phyloP scores from a whole-genome alignment of 2,113 vertebrate species.

The Haplotaxodon microlepis region DNA sequence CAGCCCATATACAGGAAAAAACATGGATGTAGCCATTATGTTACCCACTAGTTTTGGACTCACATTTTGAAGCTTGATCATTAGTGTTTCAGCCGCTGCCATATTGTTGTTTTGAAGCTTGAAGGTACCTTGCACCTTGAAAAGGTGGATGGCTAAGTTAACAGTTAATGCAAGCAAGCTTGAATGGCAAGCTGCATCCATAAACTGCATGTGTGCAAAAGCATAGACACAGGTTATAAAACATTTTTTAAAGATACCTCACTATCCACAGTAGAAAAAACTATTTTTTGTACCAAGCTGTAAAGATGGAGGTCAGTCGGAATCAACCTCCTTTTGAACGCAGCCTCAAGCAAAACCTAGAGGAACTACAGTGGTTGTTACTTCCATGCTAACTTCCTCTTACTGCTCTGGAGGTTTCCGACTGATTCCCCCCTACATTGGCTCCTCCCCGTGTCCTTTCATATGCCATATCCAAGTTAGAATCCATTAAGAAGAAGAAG shows the following conservation, averaged over 20 bases:
- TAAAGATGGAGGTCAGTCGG: background rate
- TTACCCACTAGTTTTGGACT: background rate
- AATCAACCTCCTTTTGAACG: background rate
- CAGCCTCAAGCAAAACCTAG: too few species aligned
- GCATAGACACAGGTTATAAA: background rate
- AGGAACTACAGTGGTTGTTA: background rate
- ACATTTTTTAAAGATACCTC: background rate
- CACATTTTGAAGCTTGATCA: background rate
- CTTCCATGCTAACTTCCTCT: background rate
- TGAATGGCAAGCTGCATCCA: background rate
- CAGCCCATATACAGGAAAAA: accelerated
- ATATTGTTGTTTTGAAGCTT: background rate
- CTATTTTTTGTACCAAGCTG: background rate
- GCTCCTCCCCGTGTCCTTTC: background rate
- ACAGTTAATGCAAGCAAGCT: background rate
- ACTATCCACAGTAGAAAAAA: background rate
- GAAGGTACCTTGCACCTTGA: background rate
- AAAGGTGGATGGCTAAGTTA: background rate
- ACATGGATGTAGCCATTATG: background rate
- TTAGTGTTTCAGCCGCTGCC: background rate
- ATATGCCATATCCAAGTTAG: background rate
- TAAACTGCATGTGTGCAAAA: background rate
- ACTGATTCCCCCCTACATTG: background rate
- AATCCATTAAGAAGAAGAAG: background rate
- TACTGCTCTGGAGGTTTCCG: background rate